These are phyloP conservation scores for Chloroceryle aenea DNA, from an alignment of 2,113 vertebrate genomes.

Conservation along the genomic window DNA sequence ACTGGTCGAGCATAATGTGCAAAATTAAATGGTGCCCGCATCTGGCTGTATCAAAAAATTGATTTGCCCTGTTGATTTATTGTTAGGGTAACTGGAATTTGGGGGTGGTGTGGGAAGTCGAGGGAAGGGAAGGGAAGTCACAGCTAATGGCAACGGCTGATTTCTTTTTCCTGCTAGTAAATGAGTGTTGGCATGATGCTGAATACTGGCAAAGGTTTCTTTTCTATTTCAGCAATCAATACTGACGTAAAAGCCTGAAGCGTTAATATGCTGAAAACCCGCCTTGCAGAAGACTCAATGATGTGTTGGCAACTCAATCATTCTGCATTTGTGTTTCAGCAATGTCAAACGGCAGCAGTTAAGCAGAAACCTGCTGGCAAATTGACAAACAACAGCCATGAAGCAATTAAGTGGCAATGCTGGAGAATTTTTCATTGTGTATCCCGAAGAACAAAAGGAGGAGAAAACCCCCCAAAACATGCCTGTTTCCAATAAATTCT, in stretches of 20 bases:
- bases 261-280: slow-evolving; percentile 58
- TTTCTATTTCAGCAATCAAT: slow-evolving; percentile 70
- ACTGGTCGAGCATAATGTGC: fast-evolving
- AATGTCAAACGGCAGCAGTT: slow-evolving; percentile 71
- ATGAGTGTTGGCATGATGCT: slow-evolving; percentile 1
- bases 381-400: slow-evolving; percentile 72
- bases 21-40: not conserved
- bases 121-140: too few relatives aligned
- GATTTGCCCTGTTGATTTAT: not conserved
- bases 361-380: slow-evolving; percentile 74
- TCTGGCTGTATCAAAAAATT: not conserved
- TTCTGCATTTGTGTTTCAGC: slow-evolving; percentile 71
- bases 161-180: slow-evolving; percentile 57
- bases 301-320: slow-evolving; percentile 71
- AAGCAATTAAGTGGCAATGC: slow-evolving; percentile 70
- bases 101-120: not conserved
- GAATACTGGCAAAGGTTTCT: slow-evolving; percentile 61
- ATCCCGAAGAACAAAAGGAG: slow-evolving; percentile 28
- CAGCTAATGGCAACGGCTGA: too few relatives aligned
- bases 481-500: slow-evolving; percentile 28
- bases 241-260: slow-evolving; percentile 65
- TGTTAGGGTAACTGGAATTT: slow-evolving; percentile 22
- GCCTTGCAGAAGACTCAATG: slow-evolving; percentile 64
- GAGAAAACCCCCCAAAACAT: not conserved
- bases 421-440: slow-evolving; percentile 53